Conservation (phyloP, 1,140 invertebrate genomes). For the Eubasilissa regina region DNA sequence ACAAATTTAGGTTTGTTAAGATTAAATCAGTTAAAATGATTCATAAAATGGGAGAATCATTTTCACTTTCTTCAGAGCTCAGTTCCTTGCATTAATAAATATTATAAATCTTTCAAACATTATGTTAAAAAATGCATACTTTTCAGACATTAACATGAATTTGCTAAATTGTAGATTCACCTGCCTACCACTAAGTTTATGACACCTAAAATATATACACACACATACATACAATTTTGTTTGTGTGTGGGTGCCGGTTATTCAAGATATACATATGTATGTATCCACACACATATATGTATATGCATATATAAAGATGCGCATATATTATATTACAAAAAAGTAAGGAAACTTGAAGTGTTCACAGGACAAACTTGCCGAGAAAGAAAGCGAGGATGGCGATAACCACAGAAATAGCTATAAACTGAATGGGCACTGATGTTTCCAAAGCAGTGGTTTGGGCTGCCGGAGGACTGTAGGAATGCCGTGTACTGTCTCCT, state of each 20-base stretch:
- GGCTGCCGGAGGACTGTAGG: conserved; percentile 49
- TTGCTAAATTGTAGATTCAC: conserved; percentile 26
- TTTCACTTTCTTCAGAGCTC: too few relatives aligned
- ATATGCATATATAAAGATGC: conserved; percentile 42
- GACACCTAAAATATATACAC: conserved; percentile 28
- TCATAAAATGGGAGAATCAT: too few relatives aligned
- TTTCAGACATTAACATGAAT: neutral
- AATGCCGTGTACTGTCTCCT: conserved; percentile 32
- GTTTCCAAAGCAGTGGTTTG: conserved; percentile 13
- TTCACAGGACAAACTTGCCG: conserved; percentile 52
- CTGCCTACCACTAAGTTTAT: conserved; percentile 25
- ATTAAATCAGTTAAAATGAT: too few relatives aligned
- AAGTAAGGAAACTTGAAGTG: conserved; percentile 8
- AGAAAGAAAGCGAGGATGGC: conserved; percentile 50
- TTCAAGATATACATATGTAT: conserved; percentile 17
- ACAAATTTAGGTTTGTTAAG: too few relatives aligned
- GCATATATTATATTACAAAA: conserved; percentile 33
- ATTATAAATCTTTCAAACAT: too few relatives aligned
- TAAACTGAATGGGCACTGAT: conserved; percentile 33
- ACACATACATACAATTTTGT: conserved; percentile 12
- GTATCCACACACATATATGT: conserved; percentile 8
- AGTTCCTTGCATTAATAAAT: too few relatives aligned
- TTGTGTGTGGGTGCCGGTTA: conserved; percentile 20
- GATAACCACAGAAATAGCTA: conserved; percentile 40
- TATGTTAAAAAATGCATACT: too few relatives aligned